Evolutionary conservation across 2,888 invertebrate species (phyloP), one percentile per base, ranked within the genome.

Genomic region (Octonoba sinensis): DNA sequence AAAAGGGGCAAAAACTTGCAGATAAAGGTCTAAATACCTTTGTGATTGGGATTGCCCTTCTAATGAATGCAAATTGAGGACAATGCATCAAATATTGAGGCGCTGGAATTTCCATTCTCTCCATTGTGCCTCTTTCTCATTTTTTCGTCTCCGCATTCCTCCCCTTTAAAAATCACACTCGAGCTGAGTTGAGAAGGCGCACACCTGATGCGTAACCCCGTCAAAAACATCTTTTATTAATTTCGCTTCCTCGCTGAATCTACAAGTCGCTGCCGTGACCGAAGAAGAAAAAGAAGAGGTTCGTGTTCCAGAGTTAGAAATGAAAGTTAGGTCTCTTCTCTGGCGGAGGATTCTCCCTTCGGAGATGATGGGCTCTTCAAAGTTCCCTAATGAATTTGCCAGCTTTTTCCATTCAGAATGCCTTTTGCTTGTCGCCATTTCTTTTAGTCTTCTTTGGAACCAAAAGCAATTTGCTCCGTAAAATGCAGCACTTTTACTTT

Each of bases 41-140:
- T 67, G 60, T 57, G 59, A 62, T 62, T 62, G 54, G 62, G 24
- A 69, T 49, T 60, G 18, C 51, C 66, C 71, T 67, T 70, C 36
- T 72, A 73, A 73, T 72, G 67, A 79, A 73, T 79, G 79, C 79
- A 79, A 79, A 73, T 73, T 73, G 73, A 73, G 67, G 62, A 79
- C 73, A 79, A 65, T 65, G 62, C 79, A 72, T 78, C 78, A 66
- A 16, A 71, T 77, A 77, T 70, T 65, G 59, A 66, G 66, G 15
- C 46, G 67, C 54, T 62, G 67, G 67, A 79, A 73, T 79, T 73
- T 79, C 54, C 27, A 36, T 11, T 36, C 36, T 36, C 36, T 36
- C n/a, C n/a, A 47, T 65, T 57, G 44, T 74, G 44, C n/a, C n/a
- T 51, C 27, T 56, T 16, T 56, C 36, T 18, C 46, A 44, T 62